Evolutionary conservation across 2,113 vertebrate genomes (phyloP).

Genomic region (Gulo gulo): DNA sequence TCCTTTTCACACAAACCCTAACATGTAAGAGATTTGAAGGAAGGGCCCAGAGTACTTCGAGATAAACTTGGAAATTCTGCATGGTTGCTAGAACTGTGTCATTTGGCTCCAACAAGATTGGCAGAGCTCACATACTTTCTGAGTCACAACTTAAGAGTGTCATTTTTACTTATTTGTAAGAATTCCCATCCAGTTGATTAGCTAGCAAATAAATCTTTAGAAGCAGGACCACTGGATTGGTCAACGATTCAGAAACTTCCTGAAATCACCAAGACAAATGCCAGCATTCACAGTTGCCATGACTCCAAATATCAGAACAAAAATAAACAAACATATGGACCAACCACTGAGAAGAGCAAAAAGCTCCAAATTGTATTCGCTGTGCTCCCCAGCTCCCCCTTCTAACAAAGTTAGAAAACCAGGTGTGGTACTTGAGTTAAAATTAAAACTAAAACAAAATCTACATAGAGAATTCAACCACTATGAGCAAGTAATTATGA

Average conservation of each 20-base stretch:
- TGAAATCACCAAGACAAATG: slow-evolving; percentile 24
- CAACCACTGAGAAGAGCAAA: neutral
- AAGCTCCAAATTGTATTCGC: neutral
- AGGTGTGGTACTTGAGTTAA: slow-evolving; percentile 37
- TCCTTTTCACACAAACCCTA: slow-evolving; percentile 69
- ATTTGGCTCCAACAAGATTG: neutral
- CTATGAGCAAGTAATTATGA: slow-evolving; percentile 42
- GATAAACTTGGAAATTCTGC: slow-evolving; percentile 28
- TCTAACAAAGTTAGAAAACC: slow-evolving; percentile 39
- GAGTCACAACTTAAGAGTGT: neutral
- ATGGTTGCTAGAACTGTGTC: neutral
- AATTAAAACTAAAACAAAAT: slow-evolving; percentile 55
- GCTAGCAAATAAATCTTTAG: slow-evolving; percentile 8
- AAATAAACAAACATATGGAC: neutral
- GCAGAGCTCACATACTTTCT: neutral
- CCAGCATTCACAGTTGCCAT: neutral
- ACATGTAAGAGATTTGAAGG: slow-evolving; percentile 67
- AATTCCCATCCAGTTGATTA: neutral
- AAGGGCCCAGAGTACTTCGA: slow-evolving; percentile 56
- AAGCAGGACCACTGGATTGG: neutral
- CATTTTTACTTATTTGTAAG: slow-evolving; percentile 16
- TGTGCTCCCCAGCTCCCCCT: neutral
- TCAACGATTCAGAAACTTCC: slow-evolving; percentile 1
- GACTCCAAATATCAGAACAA: slow-evolving; percentile 7
- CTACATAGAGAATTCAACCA: slow-evolving; percentile 28